Conservation (phyloP, 2,888 invertebrate genomes). For the Oithona nana region DNA sequence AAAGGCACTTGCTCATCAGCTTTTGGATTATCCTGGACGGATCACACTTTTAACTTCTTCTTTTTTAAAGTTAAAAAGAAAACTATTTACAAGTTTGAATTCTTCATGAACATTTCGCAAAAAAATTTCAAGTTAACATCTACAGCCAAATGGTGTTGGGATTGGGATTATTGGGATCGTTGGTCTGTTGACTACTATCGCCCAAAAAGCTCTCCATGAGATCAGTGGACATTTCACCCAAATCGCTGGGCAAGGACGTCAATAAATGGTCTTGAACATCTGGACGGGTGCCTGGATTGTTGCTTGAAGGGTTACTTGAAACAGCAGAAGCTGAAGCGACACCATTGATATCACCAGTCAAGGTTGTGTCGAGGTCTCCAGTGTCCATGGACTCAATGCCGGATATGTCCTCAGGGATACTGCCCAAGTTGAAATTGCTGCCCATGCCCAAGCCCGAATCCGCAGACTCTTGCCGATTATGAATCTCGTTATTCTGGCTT, state of each 20-base stretch:
- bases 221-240: conserved; percentile 4
- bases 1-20: no score
- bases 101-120: no score
- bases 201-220: not conserved
- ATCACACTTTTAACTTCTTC: no score
- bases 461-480: conserved; percentile 62
- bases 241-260: not conserved
- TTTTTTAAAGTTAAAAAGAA: no score
- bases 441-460: conserved; percentile 61
- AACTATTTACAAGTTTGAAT: no score
- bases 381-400: conserved; percentile 14
- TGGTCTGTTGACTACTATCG: not conserved
- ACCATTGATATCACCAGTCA: not conserved
- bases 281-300: not conserved
- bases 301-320: not conserved
- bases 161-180: no score
- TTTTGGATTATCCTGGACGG: no score
- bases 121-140: no score
- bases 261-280: not conserved
- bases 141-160: no score
- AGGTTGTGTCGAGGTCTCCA: conserved; percentile 11
- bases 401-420: conserved; percentile 9
- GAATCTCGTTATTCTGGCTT: not conserved
- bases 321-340: not conserved
- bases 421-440: conserved; percentile 7